Evolutionary conservation across 1,140 invertebrate species (phyloP), one percentile per base, ranked within the genome.

Genomic region (Tetraneura akinire): DNA sequence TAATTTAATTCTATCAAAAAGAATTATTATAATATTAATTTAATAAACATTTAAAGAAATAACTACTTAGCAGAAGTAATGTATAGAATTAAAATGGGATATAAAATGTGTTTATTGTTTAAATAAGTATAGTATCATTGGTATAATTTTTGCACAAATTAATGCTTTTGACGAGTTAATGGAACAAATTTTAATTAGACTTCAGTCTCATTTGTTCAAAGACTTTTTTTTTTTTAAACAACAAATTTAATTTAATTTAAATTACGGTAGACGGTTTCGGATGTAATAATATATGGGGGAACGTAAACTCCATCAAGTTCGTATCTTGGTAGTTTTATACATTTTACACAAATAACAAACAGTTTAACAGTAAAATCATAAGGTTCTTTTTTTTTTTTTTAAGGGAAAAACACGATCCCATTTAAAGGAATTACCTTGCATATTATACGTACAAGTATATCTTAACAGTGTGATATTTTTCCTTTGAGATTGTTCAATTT

Each of bases 141-240:
- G 32, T 3, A 37, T 8, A 37, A 26, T 60, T 26, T 60, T 60
- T 60, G 14, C 16, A 13, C 1, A 16, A 70, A 9, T 51, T 23
- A 26, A 71, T 26, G 23, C 23, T 18, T 73, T 29, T 18, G 21
- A 29, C 10, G 6, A 53, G 13, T 51, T 42, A 73, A 32, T 73
- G 26, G 47, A 53, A 16, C 0, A 73, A 51, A 53, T 73, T 73
- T 53, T 53, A 73, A 73, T 73, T 73, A 29, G 21, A 32, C 47
- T 23, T 49, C 23, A 49, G 47, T 29, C n/a, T n/a, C 21, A 47
- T 73, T 73, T 53, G 14, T 51, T 53, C 3, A 16, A 73, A 53
- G 21, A 73, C 8, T 73, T 53, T 29, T 73, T 14, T 10, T 47
- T 29, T n/a, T n/a, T n/a, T n/a, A n/a, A n/a, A 73, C 8, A 73